A percentile compares a stretch with the other conserved stretches of the same genome.
Evolutionary conservation across 2,113 vertebrate genomes (phyloP).

Genomic region (Rafetus swinhoei): DNA sequence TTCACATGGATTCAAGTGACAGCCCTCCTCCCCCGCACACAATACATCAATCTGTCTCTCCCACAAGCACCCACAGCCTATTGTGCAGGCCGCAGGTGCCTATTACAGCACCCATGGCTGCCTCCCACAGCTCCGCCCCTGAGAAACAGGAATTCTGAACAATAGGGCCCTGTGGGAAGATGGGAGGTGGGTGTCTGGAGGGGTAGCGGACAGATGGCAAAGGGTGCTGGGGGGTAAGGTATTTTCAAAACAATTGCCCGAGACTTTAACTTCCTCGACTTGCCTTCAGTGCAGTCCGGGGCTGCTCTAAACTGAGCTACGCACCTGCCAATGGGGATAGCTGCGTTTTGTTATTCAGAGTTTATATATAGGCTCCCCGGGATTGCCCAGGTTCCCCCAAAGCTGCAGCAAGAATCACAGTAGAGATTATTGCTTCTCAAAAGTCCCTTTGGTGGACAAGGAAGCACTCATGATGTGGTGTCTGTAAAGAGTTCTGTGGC

Average conservation of each 20-base stretch:
- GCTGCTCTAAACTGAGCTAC: neutral
- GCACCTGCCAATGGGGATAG: neutral
- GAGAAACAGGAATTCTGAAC: constrained; percentile 90
- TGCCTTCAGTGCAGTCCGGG: neutral
- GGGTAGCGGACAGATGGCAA: constrained; percentile 76
- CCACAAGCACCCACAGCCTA: constrained; percentile 91
- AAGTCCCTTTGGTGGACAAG: too few relatives aligned
- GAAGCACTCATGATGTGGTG: too few relatives aligned
- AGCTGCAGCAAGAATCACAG: neutral
- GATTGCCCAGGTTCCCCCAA: neutral
- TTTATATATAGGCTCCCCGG: neutral
- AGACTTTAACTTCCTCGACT: constrained; percentile 44
- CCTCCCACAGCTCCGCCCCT: constrained; percentile 88
- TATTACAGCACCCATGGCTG: constrained; percentile 92
- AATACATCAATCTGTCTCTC: constrained; percentile 99
- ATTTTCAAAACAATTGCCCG: constrained; percentile 46
- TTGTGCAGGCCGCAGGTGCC: constrained; percentile 98
- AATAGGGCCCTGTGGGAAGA: constrained; percentile 91
- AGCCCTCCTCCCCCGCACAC: constrained; percentile 92
- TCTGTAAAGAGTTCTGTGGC: neutral
- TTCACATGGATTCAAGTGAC: constrained; percentile 99
- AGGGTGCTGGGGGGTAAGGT: constrained; percentile 55
- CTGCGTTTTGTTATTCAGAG: neutral
- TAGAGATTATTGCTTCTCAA: neutral
- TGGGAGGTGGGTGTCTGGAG: constrained; percentile 84